Evolutionary conservation across 2,888 invertebrate genomes (phyloP).

Genomic region (Exocentrus adspersus): DNA sequence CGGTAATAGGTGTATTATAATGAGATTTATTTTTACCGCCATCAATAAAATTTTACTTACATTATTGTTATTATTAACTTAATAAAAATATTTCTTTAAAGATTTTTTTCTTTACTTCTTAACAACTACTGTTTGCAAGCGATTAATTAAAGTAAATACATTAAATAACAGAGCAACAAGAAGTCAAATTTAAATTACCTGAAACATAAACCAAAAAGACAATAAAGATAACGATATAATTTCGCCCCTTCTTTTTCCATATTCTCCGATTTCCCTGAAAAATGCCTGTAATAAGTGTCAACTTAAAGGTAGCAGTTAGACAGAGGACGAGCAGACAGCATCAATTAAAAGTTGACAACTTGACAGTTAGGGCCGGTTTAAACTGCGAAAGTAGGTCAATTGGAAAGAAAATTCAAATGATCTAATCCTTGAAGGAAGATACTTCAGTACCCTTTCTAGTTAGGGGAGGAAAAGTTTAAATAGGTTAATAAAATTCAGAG

Average conservation of each 20-base stretch:
- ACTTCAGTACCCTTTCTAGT: not conserved
- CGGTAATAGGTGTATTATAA: too few relatives aligned
- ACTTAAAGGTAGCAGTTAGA: not conserved
- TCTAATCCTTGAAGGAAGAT: not conserved
- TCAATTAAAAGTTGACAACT: not conserved
- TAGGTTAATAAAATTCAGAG: not conserved
- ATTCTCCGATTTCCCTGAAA: not conserved
- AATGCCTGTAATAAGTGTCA: not conserved
- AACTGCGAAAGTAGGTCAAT: not conserved
- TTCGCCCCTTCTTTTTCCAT: not conserved
- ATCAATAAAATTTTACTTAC: too few relatives aligned
- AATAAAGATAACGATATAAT: not conserved
- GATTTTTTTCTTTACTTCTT: too few relatives aligned
- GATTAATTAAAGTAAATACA: too few relatives aligned
- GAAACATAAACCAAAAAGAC: too few relatives aligned
- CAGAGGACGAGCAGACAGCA: not conserved
- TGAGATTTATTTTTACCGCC: too few relatives aligned
- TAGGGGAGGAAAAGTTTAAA: conserved; percentile 1
- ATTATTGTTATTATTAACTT: too few relatives aligned
- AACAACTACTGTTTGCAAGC: too few relatives aligned
- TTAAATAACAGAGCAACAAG: too few relatives aligned
- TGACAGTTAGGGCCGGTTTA: not conserved
- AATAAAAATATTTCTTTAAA: too few relatives aligned
- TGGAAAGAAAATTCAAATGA: not conserved
- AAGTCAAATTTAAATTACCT: too few relatives aligned